phyloP scores from a whole-genome alignment of 2,888 invertebrate genomes.

The Litoditis marina region DNA sequence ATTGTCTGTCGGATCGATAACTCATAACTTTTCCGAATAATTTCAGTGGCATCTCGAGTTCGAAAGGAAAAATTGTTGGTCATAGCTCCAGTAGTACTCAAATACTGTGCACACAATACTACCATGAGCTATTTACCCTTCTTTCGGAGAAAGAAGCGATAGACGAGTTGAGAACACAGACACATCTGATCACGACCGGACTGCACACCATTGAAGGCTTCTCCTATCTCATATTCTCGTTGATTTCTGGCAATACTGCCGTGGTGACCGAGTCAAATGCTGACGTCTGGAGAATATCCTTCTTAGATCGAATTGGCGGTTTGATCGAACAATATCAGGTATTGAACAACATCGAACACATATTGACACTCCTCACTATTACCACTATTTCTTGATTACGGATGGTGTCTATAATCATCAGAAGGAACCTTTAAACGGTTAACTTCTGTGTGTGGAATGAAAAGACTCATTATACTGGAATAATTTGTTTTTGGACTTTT shows the following conservation, averaged over 20 bases:
- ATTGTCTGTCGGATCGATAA: neutral
- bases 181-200: slow-evolving; percentile 28
- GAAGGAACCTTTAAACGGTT: neutral
- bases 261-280: slow-evolving; percentile 26
- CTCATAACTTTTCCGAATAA: no score
- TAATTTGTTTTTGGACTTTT: no score
- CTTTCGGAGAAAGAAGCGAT: slow-evolving; percentile 13
- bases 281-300: slow-evolving; percentile 33
- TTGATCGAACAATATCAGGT: slow-evolving; percentile 34
- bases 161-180: slow-evolving; percentile 3
- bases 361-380: no score
- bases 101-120: slow-evolving; percentile 20
- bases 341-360: no score
- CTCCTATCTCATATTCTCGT: slow-evolving; percentile 21
- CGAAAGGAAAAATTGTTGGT: slow-evolving; percentile 17
- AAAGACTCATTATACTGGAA: no score
- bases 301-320: slow-evolving; percentile 30
- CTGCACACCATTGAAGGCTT: slow-evolving; percentile 25
- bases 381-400: no score
- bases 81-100: slow-evolving; percentile 23
- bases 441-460: no score
- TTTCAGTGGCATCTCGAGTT: slow-evolving; percentile 18
- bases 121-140: slow-evolving; percentile 19
- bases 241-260: slow-evolving; percentile 27
- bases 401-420: no score